phyloP scores from a whole-genome alignment of 2,113 vertebrate genomes.

The Vimba vimba region DNA sequence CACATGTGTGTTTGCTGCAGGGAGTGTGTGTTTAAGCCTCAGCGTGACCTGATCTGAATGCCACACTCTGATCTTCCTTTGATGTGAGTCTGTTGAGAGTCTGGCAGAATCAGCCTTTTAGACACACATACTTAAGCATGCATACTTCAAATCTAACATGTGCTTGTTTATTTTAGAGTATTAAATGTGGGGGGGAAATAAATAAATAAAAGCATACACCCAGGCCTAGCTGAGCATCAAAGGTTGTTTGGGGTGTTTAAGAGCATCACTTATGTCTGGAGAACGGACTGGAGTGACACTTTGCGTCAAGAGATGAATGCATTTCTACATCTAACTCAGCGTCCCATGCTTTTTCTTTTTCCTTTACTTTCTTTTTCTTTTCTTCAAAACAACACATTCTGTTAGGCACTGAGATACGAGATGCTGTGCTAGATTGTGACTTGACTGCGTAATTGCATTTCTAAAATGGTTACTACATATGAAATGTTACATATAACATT shows the following conservation, averaged over 20 bases:
- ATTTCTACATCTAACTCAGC: neutral
- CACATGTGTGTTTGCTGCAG: conserved; percentile 33
- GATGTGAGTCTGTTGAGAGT: conserved; percentile 34
- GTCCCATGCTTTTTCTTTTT: neutral
- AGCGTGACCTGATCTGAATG: conserved; percentile 45
- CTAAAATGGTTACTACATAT: neutral
- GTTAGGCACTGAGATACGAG: neutral
- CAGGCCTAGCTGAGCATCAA: conserved; percentile 21
- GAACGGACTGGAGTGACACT: neutral
- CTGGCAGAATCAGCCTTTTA: conserved; percentile 44
- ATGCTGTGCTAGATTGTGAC: neutral
- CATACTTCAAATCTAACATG: conserved; percentile 29
- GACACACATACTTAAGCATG: conserved; percentile 39
- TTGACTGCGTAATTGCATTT: neutral
- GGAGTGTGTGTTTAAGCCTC: conserved; percentile 36
- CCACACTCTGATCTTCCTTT: conserved; percentile 41
- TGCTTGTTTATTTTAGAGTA: conserved; percentile 27
- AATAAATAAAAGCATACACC: neutral
- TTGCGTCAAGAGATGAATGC: neutral
- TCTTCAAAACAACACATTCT: neutral
- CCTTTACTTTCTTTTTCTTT: neutral
- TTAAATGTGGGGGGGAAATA: neutral
- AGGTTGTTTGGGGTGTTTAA: conserved; percentile 26
- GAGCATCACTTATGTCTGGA: neutral
- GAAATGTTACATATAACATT: neutral